Evolutionary conservation across 2,797 vertebrate genomes (phyloP).

Genomic region (Falco rusticolus): DNA sequence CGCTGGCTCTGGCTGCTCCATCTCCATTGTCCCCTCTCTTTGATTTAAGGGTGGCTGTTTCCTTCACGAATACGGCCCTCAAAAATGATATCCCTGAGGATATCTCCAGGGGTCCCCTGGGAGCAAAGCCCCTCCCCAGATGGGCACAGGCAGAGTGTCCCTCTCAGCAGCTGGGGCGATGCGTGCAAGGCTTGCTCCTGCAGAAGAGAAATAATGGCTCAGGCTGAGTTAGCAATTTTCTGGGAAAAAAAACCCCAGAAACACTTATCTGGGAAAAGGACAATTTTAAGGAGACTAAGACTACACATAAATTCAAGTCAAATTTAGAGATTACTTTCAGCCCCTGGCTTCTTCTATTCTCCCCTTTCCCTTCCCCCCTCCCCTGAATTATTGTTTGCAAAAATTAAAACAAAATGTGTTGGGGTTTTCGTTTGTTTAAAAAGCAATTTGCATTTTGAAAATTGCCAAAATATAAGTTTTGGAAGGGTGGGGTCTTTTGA

Average conservation of each 20-base stretch:
- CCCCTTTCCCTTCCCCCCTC: background rate
- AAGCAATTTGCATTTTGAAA: slow-evolving; percentile 61
- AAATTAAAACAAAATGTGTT: slow-evolving; percentile 70
- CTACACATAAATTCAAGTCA: slow-evolving; percentile 44
- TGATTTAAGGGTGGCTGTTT: background rate
- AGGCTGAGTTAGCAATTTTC: background rate
- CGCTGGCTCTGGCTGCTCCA: background rate
- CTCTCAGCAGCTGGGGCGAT: rapidly evolving
- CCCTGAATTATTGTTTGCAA: slow-evolving; percentile 43
- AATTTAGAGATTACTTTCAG: slow-evolving; percentile 57
- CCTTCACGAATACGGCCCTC: background rate
- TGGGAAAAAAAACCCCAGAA: background rate
- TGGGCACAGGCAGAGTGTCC: rapidly evolving
- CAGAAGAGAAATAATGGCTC: background rate
- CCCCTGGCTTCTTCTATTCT: slow-evolving; percentile 26
- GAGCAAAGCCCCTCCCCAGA: background rate
- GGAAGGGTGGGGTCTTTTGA: slow-evolving; percentile 63
- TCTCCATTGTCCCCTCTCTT: background rate
- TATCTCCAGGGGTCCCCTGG: background rate
- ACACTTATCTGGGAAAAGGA: background rate
- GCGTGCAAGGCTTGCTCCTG: background rate
- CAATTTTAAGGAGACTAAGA: slow-evolving; percentile 20
- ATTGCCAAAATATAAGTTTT: slow-evolving; percentile 67
- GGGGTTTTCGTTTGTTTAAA: slow-evolving; percentile 56
- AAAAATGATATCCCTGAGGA: background rate